Evolutionary conservation across 2,888 invertebrate species (phyloP), one percentile per base, ranked within the genome.

Genomic region (Parnassius smintheus): DNA sequence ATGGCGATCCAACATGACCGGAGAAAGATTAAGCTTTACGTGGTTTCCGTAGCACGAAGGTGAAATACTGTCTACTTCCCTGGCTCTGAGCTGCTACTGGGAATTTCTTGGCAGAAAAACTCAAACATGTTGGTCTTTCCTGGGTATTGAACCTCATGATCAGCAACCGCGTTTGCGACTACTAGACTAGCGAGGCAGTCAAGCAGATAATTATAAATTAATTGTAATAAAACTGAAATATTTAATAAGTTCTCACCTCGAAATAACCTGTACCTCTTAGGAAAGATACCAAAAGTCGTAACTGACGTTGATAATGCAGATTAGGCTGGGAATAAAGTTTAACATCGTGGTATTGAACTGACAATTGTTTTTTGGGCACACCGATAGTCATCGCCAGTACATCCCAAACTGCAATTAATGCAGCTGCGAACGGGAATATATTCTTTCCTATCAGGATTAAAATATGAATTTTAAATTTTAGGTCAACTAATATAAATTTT

Each of bases 351-450:
- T 85, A 96, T 12, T 94, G 92, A 1, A 98, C 95, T 0, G 96
- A 93, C 42, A 96, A 77, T 67, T 95, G 91, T 66, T 94, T 93
- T 70, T 89, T 80, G 67, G 95, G 92, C 63, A 93, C 93, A 70
- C 89, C 93, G 18, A 75, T 41, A 75, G 93, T 88, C 78, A 94
- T 89, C 0, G 94, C 94, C 9, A 95, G 75, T 0, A 95, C 94
- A 73, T 95, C 94, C 96, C 96, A 96, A 2, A 94, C 94, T 4
- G 94, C 84, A 25, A 92, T 82, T 70, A 98, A 83, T 66, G 95
- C 94, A 42, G 94, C 95, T 1, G 97, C 95, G 13, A 96, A 96
- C 1, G 98, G 98, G 69, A 95, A 94, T 11, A 95, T 75, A 52
- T 93, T 94, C 67, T 95, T 92, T 2, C 93, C 95, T 92, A 65